Evolutionary conservation across 2,797 vertebrate species (phyloP), one percentile per base, ranked within the genome.

Genomic region (Danio choprae): DNA sequence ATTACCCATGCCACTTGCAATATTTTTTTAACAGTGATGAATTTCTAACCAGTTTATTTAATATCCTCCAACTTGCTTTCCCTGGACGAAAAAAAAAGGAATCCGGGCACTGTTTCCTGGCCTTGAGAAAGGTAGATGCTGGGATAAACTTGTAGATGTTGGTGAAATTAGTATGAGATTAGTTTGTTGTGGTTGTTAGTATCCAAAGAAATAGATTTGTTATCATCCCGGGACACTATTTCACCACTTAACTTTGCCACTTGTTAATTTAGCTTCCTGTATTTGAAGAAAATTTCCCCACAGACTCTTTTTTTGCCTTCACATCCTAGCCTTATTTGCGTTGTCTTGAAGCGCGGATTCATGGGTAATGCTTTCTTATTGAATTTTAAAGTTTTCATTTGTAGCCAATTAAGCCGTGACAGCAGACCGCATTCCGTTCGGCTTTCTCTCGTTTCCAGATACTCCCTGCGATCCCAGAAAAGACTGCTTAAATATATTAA

Each of bases 381-480:
- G 85, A 85, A 86, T 86, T 87, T 69, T 84, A 70, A 87, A 83
- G 84, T 89, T 91, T 88, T 90, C 85, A 87, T 89, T 86, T 83
- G 86, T 89, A 90, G 87, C 84, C 83, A 91, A 88, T 89, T 89
- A 86, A 58, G 22, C 71, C 71, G 78, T 60, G 63, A 80, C 81
- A 87, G 80, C 22, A 63, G 74, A 75, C 59, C 44, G 48, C 79
- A 72, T 71, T 74, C 51, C 29, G 38, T 51, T 20, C 58, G 70
- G 62, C 80, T 59, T 73, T 46, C 74, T 58, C n/a, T 67, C 41
- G 13, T 53, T 67, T 59, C 8, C 15, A 68, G 15, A 75, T 9
- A 64, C 51, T 41, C 70, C 79, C 20, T 5, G 3, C 11, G 38
- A 67, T 77, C 43, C 63, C 64, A 77, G 43, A 68, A 77, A n/a